Conservation (phyloP, 2,113 vertebrate species). For the Phalacrocorax pelagicus region DNA sequence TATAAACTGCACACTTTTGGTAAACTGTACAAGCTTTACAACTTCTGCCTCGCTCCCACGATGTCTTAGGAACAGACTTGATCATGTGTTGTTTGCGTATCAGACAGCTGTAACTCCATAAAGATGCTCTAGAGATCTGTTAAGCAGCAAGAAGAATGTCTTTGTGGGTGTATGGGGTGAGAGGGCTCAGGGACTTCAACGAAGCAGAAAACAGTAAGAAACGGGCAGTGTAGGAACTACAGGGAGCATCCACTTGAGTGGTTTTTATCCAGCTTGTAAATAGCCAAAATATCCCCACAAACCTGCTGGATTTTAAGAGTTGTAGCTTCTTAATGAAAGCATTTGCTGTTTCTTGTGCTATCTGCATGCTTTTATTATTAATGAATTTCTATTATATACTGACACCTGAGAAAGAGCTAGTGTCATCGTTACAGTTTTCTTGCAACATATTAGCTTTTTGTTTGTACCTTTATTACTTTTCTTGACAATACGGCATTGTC, state of each 20-base stretch:
- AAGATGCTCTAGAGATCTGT: conserved; percentile 4
- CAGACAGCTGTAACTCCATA: neutral
- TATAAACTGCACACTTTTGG: neutral
- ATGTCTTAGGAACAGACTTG: neutral
- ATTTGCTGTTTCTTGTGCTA: neutral
- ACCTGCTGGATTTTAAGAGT: neutral
- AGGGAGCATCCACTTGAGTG: neutral
- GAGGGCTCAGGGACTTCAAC: neutral
- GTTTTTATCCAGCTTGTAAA: neutral
- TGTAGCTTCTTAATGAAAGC: neutral
- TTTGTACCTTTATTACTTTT: neutral
- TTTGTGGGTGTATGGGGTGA: neutral
- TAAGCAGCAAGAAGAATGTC: neutral
- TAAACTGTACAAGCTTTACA: conserved; percentile 45
- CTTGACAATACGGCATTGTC: neutral
- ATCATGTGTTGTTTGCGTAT: neutral
- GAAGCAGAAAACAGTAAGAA: neutral
- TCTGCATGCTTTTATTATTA: neutral
- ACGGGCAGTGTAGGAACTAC: neutral
- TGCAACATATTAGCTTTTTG: neutral
- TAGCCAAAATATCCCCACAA: neutral
- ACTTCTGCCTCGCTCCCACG: conserved; percentile 3
- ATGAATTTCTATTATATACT: neutral
- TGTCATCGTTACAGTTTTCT: fast-evolving
- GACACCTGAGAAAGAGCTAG: neutral